phyloP scores from a whole-genome alignment of 2,888 invertebrate species.

The Priocnemis perturbator region DNA sequence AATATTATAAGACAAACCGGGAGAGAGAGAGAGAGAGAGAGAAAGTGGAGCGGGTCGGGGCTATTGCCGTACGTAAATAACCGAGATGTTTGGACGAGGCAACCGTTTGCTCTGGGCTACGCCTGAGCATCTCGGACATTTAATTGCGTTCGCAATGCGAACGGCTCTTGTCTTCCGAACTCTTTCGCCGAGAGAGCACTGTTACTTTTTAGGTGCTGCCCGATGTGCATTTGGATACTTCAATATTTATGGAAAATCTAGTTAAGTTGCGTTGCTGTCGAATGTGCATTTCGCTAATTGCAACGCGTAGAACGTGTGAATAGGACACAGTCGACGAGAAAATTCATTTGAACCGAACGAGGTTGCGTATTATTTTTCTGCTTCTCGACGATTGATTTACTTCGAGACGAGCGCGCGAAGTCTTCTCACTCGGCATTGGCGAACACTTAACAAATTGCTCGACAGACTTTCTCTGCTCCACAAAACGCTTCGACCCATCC shows the following conservation, averaged over 20 bases:
- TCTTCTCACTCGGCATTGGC: background rate
- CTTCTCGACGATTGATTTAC: background rate
- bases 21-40: slow-evolving; percentile 13
- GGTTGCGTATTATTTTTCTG: too few species aligned
- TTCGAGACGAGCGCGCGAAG: background rate
- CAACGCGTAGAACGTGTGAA: too few species aligned
- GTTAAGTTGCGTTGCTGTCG: too few species aligned
- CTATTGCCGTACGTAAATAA: slow-evolving; percentile 66
- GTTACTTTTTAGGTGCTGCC: too few species aligned
- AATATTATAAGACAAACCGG: slow-evolving; percentile 73
- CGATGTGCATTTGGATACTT: too few species aligned
- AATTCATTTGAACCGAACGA: too few species aligned
- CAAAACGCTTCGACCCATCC: slow-evolving; percentile 30
- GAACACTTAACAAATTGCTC: background rate
- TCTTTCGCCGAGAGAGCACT: background rate
- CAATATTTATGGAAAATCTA: too few species aligned
- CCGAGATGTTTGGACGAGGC: slow-evolving; percentile 64
- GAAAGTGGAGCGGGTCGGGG: slow-evolving; percentile 20
- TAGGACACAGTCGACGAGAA: too few species aligned
- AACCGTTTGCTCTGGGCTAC: slow-evolving; percentile 39
- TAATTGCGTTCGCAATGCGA: slow-evolving; percentile 27
- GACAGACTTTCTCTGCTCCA: slow-evolving; percentile 13
- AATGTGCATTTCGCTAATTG: too few species aligned
- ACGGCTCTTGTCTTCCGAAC: slow-evolving; percentile 22
- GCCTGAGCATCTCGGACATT: slow-evolving; percentile 20